These are phyloP conservation scores for Vulpes vulpes DNA, from an alignment of 2,113 vertebrate genomes.

Conservation along the genomic window DNA sequence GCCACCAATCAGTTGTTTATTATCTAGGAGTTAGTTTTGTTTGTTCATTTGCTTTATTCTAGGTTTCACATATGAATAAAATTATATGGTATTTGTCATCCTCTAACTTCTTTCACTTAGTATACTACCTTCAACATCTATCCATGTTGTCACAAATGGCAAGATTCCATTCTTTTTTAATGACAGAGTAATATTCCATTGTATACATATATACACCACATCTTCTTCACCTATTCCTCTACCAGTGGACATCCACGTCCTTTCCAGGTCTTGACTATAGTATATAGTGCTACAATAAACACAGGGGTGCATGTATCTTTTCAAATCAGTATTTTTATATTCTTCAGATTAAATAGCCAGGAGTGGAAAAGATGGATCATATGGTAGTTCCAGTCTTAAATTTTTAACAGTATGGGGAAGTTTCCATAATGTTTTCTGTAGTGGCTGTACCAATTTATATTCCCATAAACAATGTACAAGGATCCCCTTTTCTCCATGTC, in stretches of 20 bases:
- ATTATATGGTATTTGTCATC: not conserved
- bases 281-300: not conserved
- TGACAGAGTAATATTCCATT: not conserved
- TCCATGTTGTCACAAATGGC: not conserved
- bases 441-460: not conserved
- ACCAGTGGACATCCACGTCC: not conserved
- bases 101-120: not conserved
- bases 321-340: not conserved
- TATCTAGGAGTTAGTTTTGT: not conserved
- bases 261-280: not conserved
- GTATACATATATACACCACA: not conserved
- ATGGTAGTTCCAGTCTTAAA: not conserved
- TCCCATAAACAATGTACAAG: not conserved
- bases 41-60: not conserved
- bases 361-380: not conserved
- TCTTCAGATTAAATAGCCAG: not conserved
- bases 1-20: not conserved
- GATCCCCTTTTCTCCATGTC: not conserved
- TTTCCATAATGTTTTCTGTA: not conserved
- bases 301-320: not conserved
- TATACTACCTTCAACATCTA: not conserved
- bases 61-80: not conserved
- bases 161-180: not conserved
- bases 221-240: not conserved
- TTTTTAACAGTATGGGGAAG: not conserved